Evolutionary conservation across 2,113 vertebrate genomes (phyloP).

Genomic region (Austrofundulus limnaeus): DNA sequence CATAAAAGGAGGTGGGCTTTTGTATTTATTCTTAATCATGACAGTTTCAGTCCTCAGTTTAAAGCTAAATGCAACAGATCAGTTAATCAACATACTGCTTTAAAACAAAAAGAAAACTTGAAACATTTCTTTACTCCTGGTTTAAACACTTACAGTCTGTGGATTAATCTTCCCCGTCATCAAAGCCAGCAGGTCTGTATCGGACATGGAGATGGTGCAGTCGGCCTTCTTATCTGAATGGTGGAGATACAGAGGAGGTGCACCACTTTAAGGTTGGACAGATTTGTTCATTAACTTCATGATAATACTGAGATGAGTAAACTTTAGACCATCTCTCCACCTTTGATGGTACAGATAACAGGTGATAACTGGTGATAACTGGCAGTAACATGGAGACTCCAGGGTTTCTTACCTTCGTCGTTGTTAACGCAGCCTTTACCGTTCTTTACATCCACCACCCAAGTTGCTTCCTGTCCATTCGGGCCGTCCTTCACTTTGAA

Average conservation of each 20-base stretch:
- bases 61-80: no score
- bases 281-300: neutral
- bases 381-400: neutral
- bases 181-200: constrained; percentile 85
- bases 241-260: neutral
- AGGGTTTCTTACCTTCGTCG: constrained; percentile 82
- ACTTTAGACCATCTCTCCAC: neutral
- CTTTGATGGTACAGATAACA: no score
- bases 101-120: neutral
- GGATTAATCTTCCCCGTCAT: constrained; percentile 97
- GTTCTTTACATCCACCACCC: constrained; percentile 95
- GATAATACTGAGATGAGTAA: neutral
- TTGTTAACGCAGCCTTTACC: constrained; percentile 86
- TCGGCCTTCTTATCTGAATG: constrained; percentile 88
- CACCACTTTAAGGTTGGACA: neutral
- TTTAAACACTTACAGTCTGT: constrained; percentile 85
- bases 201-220: constrained; percentile 89
- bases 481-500: constrained; percentile 95
- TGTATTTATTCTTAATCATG: no score
- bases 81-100: neutral
- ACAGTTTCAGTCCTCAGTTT: no score
- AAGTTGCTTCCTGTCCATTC: constrained; percentile 87
- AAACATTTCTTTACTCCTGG: neutral
- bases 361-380: no score
- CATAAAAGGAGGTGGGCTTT: no score